Evolutionary conservation across 2,888 invertebrate species (phyloP), one percentile per base, ranked within the genome.

Genomic region (Bombyx huttoni): DNA sequence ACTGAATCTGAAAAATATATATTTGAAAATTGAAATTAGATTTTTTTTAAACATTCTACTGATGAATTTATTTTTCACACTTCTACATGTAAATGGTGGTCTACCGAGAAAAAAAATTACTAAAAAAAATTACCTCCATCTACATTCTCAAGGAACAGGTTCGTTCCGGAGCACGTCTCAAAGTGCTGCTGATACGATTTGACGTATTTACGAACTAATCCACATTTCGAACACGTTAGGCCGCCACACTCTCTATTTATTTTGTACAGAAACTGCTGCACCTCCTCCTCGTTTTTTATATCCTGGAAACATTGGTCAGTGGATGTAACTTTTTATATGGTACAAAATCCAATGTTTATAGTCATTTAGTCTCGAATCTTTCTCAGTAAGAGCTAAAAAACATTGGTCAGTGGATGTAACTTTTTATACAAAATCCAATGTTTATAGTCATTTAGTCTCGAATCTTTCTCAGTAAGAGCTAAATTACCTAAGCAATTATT

Each of bases 141-240:
- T 33, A 13, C 8, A 10, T 24, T 45, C n/a, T 8, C 34, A 3
- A 40, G 12, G 9, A 40, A 8, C 12, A 40, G 40, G 8, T 10
- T 8, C 13, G 12, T n/a, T 49, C 34, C 40, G 40, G 12, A 47
- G 51, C 62, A 56, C 14, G 8, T 53, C 48, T 51, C 53, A 10
- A 63, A 48, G 46, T 63, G 62, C 24, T 53, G 53, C 49, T 56
- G 51, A 52, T 51, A 59, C n/a, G 50, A 40, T 52, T 57, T 58
- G 3, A 54, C 50, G 40, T 57, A 55, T 50, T 57, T 58, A 13
- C 56, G 58, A 46, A 50, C 53, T 7, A 49, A 33, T 13, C 66
- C 70, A 53, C 73, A 70, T 55, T 69, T 68, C 0, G 53, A 48
- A 53, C 75, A 75, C 33, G 48, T 55, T 45, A 75, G 56, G 3